phyloP scores from a whole-genome alignment of 2,797 vertebrate species.

The Taenioides sp. region DNA sequence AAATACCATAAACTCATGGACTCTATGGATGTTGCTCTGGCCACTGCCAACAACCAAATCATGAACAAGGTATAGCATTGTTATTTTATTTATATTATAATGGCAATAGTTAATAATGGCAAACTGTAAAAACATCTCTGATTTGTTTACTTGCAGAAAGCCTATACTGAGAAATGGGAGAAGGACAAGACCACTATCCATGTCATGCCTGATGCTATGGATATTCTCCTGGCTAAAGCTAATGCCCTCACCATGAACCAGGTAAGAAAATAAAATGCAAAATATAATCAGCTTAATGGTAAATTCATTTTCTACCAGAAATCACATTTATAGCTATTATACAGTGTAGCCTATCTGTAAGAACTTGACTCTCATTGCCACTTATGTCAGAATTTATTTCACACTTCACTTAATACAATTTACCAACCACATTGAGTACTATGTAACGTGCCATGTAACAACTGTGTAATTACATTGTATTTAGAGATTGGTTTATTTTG shows the following conservation, averaged over 20 bases:
- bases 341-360: too few species aligned
- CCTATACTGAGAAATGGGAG: slow-evolving; percentile 91
- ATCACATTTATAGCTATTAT: too few species aligned
- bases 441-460: too few species aligned
- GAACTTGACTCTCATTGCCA: too few species aligned
- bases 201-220: slow-evolving; percentile 91
- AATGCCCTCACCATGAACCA: slow-evolving; percentile 78
- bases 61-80: slow-evolving; percentile 77
- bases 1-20: slow-evolving; percentile 86
- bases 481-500: too few species aligned
- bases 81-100: background rate
- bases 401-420: too few species aligned
- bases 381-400: too few species aligned
- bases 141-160: slow-evolving; percentile 75
- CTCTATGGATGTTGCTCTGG: slow-evolving; percentile 87
- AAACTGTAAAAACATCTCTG: background rate
- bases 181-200: slow-evolving; percentile 89
- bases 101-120: too few species aligned
- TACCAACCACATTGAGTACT: too few species aligned
- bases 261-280: slow-evolving; percentile 44
- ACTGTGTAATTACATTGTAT: too few species aligned
- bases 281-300: background rate
- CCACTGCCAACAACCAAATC: slow-evolving; percentile 86
- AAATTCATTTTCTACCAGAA: background rate
- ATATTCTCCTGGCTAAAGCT: slow-evolving; percentile 83